phyloP scores from a whole-genome alignment of 2,113 vertebrate genomes.

The Tyto alba region DNA sequence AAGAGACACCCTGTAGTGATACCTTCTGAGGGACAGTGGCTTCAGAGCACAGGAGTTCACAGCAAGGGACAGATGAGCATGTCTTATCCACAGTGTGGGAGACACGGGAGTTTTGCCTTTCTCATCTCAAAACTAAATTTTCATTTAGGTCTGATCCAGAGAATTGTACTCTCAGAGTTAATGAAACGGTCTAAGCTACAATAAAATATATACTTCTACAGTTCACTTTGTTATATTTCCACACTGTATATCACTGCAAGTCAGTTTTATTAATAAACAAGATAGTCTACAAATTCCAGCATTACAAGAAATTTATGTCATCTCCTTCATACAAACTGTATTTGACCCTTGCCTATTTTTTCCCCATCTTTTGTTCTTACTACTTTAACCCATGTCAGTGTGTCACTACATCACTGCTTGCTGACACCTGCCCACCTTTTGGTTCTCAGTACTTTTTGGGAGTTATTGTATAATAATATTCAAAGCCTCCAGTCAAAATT shows the following conservation, averaged over 20 bases:
- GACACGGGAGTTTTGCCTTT: background rate
- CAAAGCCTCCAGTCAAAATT: background rate
- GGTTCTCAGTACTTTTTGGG: background rate
- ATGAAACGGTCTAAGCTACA: background rate
- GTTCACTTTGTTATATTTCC: background rate
- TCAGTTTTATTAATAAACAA: background rate
- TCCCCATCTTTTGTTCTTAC: background rate
- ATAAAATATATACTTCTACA: background rate
- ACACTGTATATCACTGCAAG: background rate
- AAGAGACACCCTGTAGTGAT: background rate
- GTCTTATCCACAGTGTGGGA: background rate
- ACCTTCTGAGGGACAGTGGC: background rate
- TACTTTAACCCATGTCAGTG: background rate
- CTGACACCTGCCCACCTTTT: background rate
- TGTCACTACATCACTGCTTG: background rate
- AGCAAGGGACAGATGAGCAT: fast-evolving
- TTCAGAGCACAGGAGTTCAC: fast-evolving
- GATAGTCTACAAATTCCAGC: background rate
- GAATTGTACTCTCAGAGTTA: background rate
- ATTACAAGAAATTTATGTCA: background rate
- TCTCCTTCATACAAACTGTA: background rate
- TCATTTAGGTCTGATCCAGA: background rate
- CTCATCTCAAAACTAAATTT: background rate
- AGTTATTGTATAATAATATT: background rate
- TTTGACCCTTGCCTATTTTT: background rate